Evolutionary conservation across 1,140 invertebrate genomes (phyloP).

Genomic region (Temnothorax longispinosus): DNA sequence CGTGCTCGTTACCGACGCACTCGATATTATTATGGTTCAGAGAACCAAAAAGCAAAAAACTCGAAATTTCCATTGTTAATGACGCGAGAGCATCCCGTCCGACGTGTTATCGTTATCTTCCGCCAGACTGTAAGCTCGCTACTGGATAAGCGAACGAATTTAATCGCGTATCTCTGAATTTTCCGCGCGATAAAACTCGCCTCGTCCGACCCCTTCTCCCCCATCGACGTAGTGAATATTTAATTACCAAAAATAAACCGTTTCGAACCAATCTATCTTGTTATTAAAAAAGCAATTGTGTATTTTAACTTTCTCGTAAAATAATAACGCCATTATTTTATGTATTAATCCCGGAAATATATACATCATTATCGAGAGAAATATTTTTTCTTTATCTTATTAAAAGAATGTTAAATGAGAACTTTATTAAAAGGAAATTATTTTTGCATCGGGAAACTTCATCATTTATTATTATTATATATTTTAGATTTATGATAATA

Average conservation of each 20-base stretch:
- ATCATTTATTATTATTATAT: neutral
- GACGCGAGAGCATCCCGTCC: conserved; percentile 25
- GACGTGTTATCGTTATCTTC: conserved; percentile 46
- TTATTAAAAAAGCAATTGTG: neutral
- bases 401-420: neutral
- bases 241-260: conserved; percentile 28
- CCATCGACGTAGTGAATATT: neutral
- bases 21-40: conserved; percentile 38
- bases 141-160: conserved; percentile 28
- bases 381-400: neutral
- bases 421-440: neutral
- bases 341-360: neutral
- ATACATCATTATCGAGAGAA: neutral
- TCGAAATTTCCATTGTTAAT: conserved; percentile 65
- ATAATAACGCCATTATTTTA: neutral
- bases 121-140: conserved; percentile 7
- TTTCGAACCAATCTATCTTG: neutral
- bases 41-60: conserved; percentile 44
- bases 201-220: neutral
- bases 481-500: neutral
- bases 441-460: neutral
- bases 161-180: conserved; percentile 52
- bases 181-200: conserved; percentile 36
- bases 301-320: neutral
- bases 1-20: neutral